phyloP scores from a whole-genome alignment of 2,888 invertebrate species.

The Limnephilus rhombicus region DNA sequence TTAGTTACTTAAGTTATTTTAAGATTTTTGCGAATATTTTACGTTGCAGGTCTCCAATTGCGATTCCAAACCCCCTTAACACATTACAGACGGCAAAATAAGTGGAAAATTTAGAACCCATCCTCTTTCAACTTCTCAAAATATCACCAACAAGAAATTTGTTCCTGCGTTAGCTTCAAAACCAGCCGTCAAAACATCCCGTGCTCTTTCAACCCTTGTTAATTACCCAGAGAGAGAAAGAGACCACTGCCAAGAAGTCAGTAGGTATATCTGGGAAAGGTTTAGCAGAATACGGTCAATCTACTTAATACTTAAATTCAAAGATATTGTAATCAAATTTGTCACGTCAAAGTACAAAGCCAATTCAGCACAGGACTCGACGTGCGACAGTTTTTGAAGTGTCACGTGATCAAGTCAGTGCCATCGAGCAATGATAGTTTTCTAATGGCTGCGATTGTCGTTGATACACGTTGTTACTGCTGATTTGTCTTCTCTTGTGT shows the following conservation, averaged over 20 bases:
- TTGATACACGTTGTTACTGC: no score
- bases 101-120: conserved; percentile 63
- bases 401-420: no score
- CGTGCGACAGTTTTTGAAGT: no score
- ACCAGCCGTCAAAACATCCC: conserved; percentile 39
- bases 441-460: no score
- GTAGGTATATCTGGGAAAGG: neutral
- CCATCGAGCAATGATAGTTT: no score
- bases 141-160: conserved; percentile 60
- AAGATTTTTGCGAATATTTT: no score
- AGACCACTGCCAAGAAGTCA: conserved; percentile 9
- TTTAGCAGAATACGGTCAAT: neutral
- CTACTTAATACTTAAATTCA: neutral
- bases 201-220: conserved; percentile 36
- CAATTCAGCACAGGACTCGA: no score
- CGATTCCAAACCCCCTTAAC: conserved; percentile 50
- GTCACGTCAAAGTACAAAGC: neutral
- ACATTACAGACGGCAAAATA: conserved; percentile 66
- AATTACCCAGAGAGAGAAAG: conserved; percentile 12
- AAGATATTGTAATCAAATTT: neutral
- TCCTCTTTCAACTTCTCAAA: conserved; percentile 61
- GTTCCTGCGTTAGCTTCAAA: conserved; percentile 34
- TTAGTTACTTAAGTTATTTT: no score
- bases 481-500: no score
- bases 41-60: conserved; percentile 53